phyloP scores from a whole-genome alignment of 2,888 invertebrate species.

The Aricia artaxerxes region DNA sequence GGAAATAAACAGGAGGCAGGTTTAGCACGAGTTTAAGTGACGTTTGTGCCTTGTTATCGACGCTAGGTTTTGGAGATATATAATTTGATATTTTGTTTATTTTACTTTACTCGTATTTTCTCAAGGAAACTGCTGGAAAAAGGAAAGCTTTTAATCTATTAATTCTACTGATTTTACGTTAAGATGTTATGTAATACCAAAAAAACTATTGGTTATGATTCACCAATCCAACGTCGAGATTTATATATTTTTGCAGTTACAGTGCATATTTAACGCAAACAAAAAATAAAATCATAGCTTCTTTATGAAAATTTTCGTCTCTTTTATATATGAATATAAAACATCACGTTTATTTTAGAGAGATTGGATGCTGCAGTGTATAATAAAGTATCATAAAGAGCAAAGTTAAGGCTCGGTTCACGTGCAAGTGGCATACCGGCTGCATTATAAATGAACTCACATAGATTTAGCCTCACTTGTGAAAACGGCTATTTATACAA shows the following conservation, averaged over 20 bases:
- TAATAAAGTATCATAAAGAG: slow-evolving; percentile 42
- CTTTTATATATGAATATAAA: slow-evolving; percentile 29
- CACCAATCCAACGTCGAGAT: not conserved
- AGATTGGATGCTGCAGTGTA: slow-evolving; percentile 32
- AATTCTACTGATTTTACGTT: too few species aligned
- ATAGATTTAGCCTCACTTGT: slow-evolving; percentile 24
- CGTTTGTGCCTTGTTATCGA: not conserved
- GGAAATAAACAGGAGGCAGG: not conserved
- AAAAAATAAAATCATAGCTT: slow-evolving; percentile 9
- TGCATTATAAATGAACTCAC: slow-evolving; percentile 40
- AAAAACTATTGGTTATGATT: not conserved
- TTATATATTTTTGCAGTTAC: not conserved
- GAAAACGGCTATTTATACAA: slow-evolving; percentile 32
- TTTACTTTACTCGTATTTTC: too few species aligned
- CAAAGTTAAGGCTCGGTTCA: slow-evolving; percentile 40
- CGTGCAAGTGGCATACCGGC: slow-evolving; percentile 41
- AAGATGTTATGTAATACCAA: too few species aligned
- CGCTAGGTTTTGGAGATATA: not conserved
- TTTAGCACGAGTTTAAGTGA: not conserved
- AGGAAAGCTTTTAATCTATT: not conserved
- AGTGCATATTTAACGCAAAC: not conserved
- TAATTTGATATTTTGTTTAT: too few species aligned
- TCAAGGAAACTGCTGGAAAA: not conserved
- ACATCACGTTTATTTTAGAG: slow-evolving; percentile 31
- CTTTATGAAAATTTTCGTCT: slow-evolving; percentile 28